Evolutionary conservation across 2,113 vertebrate genomes (phyloP), one percentile per base, ranked within the genome.

Genomic region (Casuarius casuarius): DNA sequence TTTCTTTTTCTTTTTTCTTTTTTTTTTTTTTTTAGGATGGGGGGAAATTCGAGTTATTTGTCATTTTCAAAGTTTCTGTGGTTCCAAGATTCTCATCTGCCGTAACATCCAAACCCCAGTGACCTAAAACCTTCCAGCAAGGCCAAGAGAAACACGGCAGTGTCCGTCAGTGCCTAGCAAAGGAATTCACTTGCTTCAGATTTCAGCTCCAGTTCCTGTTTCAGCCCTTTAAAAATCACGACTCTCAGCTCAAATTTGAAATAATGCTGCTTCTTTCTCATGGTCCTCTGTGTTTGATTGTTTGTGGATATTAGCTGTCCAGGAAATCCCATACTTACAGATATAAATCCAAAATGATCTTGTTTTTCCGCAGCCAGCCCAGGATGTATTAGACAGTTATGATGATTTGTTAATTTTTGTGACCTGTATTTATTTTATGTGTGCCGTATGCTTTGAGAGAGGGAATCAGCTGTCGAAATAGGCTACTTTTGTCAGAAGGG

Each of bases 241-340:
- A 96, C 97, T 98, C 97, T 92, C 94, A 90, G 96, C 98, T 98
- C 97, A 97, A 95, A 97, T 98, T 96, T 97, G 97, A 98, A 98
- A 97, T 97, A 98, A 97, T 78, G 95, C 96, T 97, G 94, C 96
- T 97, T 97, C 97, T 97, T 95, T 94, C 97, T 96, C 94, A 62
- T 96, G 97, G 94, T 97, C 96, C 97, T 98, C 96, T 84, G 94
- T 96, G 97, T 97, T 97, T 98, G 98, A 98, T 98, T 98, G 97
- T 98, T 98, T 98, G 97, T 98, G 97, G 97, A 97, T 98, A 98
- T 98, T 98, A 98, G 97, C 98, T 98, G 97, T 98, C 97, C 98
- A 98, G 98, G 98, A 98, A 98, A 98, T 98, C 98, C 98, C 97
- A 98, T 97, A 98, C 96, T 98, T 97, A 98, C 97, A 98, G 97